phyloP scores from a whole-genome alignment of 2,888 invertebrate genomes.

The Oxytorus armatus region DNA sequence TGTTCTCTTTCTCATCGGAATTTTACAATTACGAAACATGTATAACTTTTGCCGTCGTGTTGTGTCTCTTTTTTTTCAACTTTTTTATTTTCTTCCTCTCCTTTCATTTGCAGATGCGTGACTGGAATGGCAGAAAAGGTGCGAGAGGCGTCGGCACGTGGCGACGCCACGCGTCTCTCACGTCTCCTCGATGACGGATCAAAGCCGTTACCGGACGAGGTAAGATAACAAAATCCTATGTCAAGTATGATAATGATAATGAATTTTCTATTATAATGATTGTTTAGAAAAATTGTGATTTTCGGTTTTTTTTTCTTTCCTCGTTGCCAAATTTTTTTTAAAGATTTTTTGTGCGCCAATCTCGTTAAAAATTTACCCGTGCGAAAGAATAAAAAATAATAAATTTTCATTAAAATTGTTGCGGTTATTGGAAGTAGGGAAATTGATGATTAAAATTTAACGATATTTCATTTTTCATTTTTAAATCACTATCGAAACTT shows the following conservation, averaged over 20 bases:
- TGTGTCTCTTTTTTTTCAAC: conserved; percentile 15
- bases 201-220: conserved; percentile 83
- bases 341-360: no score
- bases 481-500: no score
- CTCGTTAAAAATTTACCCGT: no score
- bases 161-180: conserved; percentile 83
- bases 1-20: conserved; percentile 28
- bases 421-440: no score
- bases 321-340: no score
- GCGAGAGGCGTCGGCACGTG: conserved; percentile 84
- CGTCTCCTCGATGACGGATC: conserved; percentile 83
- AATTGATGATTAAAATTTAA: no score
- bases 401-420: no score
- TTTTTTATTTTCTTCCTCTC: conserved; percentile 37
- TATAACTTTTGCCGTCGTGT: conserved; percentile 8
- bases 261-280: neutral
- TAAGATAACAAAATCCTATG: conserved; percentile 70
- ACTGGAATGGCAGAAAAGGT: conserved; percentile 84
- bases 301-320: neutral
- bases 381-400: no score
- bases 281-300: neutral
- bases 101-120: conserved; percentile 76
- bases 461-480: no score
- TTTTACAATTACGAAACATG: no score
- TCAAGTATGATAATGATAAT: neutral